phyloP scores from a whole-genome alignment of 2,888 invertebrate species.

The Plebejus anna region DNA sequence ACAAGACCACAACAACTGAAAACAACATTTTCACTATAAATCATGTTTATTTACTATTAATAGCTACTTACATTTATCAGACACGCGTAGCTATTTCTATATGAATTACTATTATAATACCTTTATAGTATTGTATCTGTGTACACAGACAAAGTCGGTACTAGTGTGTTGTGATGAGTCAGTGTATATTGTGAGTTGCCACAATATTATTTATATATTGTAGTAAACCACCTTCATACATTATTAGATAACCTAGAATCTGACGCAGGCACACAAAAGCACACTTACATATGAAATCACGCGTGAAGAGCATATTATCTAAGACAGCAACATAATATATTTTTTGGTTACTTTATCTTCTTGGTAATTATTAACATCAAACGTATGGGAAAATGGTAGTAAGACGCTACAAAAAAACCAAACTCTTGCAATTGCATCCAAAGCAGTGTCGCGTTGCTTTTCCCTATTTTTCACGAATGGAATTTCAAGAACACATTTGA shows the following conservation, averaged over 20 bases:
- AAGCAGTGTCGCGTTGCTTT: background rate
- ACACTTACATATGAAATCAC: no score
- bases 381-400: no score
- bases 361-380: no score
- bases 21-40: background rate
- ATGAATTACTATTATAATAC: background rate
- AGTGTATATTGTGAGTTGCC: background rate
- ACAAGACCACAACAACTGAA: background rate
- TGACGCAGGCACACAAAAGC: no score
- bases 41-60: conserved; percentile 7
- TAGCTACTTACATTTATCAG: background rate
- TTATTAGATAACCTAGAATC: no score
- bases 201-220: background rate
- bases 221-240: background rate
- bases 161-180: background rate
- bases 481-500: background rate
- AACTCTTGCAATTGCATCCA: background rate
- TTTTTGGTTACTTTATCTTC: no score
- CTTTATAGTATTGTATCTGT: background rate
- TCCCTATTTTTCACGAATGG: background rate
- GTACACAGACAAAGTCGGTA: background rate
- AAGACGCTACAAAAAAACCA: no score
- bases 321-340: no score
- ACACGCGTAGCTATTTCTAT: background rate
- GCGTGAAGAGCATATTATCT: no score